phyloP scores from a whole-genome alignment of 2,888 invertebrate species.

The Vannuccia rotundouncinata region DNA sequence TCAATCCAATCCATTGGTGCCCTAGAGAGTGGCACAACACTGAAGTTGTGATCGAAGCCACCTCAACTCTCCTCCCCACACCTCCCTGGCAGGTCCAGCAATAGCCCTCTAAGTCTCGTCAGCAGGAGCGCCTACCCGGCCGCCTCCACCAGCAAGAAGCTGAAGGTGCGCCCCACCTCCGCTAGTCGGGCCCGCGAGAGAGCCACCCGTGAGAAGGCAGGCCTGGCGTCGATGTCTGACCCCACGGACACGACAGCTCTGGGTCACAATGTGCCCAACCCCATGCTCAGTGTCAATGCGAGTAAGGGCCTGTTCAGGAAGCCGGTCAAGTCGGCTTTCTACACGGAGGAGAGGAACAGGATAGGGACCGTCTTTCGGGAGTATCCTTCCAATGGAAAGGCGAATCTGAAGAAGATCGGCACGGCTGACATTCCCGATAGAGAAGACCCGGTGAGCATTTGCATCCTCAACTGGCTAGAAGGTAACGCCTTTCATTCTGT shows the following conservation, averaged over 20 bases:
- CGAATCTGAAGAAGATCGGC: slow-evolving; percentile 48
- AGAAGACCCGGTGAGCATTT: slow-evolving; percentile 51
- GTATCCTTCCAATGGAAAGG: slow-evolving; percentile 46
- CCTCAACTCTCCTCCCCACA: too few relatives aligned
- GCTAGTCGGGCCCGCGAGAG: slow-evolving; percentile 32
- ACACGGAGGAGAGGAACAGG: slow-evolving; percentile 47
- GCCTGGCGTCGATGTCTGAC: slow-evolving; percentile 29
- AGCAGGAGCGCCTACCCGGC: neutral
- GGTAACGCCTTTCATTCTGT: too few relatives aligned
- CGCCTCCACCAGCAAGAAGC: neutral
- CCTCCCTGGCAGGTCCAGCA: too few relatives aligned
- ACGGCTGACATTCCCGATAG: slow-evolving; percentile 48
- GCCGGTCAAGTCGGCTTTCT: slow-evolving; percentile 45
- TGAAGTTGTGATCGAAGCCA: too few relatives aligned
- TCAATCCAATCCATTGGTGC: too few relatives aligned
- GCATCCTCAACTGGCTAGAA: too few relatives aligned
- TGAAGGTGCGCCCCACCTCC: slow-evolving; percentile 28
- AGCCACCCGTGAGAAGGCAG: slow-evolving; percentile 21
- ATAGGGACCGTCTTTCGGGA: slow-evolving; percentile 48
- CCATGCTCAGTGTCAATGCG: neutral
- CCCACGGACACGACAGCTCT: neutral
- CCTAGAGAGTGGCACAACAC: too few relatives aligned
- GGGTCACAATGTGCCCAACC: neutral
- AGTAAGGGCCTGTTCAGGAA: slow-evolving; percentile 14
- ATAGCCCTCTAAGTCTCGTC: too few relatives aligned